phyloP scores from a whole-genome alignment of 2,113 vertebrate genomes.

The Eolophus roseicapilla region DNA sequence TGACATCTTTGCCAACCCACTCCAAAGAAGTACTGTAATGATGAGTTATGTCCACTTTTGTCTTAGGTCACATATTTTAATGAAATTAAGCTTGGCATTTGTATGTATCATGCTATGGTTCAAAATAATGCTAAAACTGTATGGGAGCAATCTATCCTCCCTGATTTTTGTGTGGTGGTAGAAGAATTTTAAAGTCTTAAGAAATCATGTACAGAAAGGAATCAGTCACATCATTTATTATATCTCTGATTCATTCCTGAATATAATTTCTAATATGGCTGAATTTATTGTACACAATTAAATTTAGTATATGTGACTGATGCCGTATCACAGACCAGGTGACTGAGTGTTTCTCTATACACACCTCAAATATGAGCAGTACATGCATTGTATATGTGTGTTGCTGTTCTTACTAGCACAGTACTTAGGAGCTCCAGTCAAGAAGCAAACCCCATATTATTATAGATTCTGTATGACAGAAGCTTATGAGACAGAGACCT shows the following conservation, averaged over 20 bases:
- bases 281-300: background rate
- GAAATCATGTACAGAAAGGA: background rate
- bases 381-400: rapidly evolving
- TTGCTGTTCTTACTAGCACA: background rate
- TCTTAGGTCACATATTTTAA: background rate
- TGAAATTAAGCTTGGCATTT: background rate
- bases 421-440: background rate
- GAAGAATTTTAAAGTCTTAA: background rate
- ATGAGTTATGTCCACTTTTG: background rate
- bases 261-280: background rate
- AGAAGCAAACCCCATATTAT: background rate
- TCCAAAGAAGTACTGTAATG: background rate
- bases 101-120: background rate
- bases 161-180: background rate
- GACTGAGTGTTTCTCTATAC: background rate
- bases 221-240: background rate
- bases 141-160: background rate
- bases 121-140: background rate
- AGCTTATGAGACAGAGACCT: background rate
- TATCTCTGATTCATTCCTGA: background rate
- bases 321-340: background rate
- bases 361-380: background rate
- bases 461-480: background rate
- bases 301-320: background rate
- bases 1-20: background rate